Conservation (phyloP, 2,113 vertebrate species). For the Microcebus jonahi region DNA sequence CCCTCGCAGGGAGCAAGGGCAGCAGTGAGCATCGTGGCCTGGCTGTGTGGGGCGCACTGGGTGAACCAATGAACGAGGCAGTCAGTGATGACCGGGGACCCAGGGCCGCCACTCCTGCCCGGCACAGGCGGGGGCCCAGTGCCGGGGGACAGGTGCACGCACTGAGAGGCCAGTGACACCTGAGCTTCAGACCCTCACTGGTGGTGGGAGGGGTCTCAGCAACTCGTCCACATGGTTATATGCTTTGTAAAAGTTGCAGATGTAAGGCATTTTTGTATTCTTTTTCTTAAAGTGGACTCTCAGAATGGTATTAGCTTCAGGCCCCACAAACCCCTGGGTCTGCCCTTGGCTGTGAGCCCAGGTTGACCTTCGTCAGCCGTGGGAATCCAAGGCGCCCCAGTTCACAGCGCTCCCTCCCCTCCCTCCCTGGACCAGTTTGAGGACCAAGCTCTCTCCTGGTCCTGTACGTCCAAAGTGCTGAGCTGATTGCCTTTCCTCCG, state of each 20-base stretch:
- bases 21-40: too few relatives aligned
- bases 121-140: not conserved
- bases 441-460: too few relatives aligned
- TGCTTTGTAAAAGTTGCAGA: not conserved
- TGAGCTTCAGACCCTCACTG: not conserved
- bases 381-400: not conserved
- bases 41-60: not conserved
- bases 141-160: not conserved
- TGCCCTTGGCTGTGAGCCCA: not conserved
- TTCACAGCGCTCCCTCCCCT: accelerated
- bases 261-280: not conserved
- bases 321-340: not conserved
- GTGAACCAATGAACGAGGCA: not conserved
- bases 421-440: not conserved
- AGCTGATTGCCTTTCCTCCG: accelerated
- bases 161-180: not conserved
- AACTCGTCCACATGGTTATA: too few relatives aligned
- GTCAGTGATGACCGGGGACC: not conserved
- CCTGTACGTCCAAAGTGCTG: accelerated
- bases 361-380: not conserved
- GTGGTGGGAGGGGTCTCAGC: not conserved
- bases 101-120: too few relatives aligned
- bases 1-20: accelerated
- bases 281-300: not conserved
- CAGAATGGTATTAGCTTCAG: not conserved